Conservation (phyloP, 2,888 invertebrate species). For the Chelonus formosanus region DNA sequence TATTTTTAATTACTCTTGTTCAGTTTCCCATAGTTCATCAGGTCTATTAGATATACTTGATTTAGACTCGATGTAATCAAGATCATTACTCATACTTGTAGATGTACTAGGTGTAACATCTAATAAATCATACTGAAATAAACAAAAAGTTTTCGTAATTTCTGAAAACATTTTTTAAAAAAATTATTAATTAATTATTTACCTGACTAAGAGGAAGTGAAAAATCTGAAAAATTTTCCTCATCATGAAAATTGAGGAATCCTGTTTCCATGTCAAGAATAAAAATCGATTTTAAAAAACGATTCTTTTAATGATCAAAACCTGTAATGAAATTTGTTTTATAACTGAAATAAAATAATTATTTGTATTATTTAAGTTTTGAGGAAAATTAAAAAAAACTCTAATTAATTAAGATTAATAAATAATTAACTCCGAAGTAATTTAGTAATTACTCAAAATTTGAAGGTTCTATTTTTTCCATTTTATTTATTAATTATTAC, state of each 20-base stretch:
- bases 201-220: slow-evolving; percentile 57
- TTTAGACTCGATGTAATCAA: slow-evolving; percentile 49
- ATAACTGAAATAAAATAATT: not conserved
- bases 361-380: not conserved
- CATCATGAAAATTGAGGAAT: slow-evolving; percentile 66
- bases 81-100: slow-evolving; percentile 52
- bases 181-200: not conserved
- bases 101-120: slow-evolving; percentile 54
- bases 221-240: slow-evolving; percentile 66
- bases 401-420: not conserved
- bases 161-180: not conserved
- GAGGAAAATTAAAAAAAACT: not conserved
- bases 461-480: too few relatives aligned
- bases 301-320: not conserved
- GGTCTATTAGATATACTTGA: slow-evolving; percentile 40
- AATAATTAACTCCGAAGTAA: too few relatives aligned
- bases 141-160: not conserved
- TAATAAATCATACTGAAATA: slow-evolving; percentile 46
- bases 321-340: slow-evolving; percentile 3
- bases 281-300: not conserved
- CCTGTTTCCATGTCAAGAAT: slow-evolving; percentile 66
- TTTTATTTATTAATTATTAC: too few relatives aligned
- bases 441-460: too few relatives aligned
- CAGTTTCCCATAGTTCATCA: slow-evolving; percentile 54
- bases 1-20: slow-evolving; percentile 60